Conservation (phyloP, 2,888 invertebrate genomes). For the Ametastegia equiseti region DNA sequence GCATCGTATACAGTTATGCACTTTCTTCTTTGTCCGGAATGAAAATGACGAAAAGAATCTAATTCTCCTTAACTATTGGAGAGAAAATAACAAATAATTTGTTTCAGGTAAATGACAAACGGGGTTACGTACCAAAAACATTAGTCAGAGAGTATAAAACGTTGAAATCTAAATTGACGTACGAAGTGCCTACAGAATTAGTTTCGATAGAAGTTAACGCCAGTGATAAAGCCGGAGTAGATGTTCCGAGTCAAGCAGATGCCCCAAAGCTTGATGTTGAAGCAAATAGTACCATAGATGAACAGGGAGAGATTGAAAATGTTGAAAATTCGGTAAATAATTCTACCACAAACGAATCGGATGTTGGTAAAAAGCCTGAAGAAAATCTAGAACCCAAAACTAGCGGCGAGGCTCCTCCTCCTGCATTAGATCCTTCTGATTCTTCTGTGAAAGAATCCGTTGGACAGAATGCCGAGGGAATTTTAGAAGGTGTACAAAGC, state of each 20-base stretch:
- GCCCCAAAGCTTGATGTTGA: not conserved
- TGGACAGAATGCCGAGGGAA: not conserved
- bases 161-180: conserved; percentile 71
- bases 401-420: not conserved
- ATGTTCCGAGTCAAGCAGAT: conserved; percentile 17
- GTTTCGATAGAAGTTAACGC: conserved; percentile 56
- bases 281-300: not conserved
- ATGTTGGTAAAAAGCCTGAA: not conserved
- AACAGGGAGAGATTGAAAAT: not conserved
- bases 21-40: not conserved
- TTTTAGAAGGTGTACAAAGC: conserved; percentile 7
- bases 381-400: not conserved
- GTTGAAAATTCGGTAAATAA: not conserved
- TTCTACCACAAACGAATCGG: not conserved
- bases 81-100: conserved; percentile 34
- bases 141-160: conserved; percentile 82
- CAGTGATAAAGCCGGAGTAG: conserved; percentile 23
- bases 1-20: not conserved
- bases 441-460: not conserved
- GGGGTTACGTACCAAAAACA: conserved; percentile 82
- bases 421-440: not conserved
- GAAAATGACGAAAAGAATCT: not conserved
- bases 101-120: conserved; percentile 79
- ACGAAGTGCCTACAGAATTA: conserved; percentile 76
- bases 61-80: conserved; percentile 2